A percentile compares a stretch with the other conserved stretches of the same genome.
These are phyloP conservation scores for Magallana gigas DNA, from an alignment of 1,140 invertebrate species.

Conservation along the genomic window DNA sequence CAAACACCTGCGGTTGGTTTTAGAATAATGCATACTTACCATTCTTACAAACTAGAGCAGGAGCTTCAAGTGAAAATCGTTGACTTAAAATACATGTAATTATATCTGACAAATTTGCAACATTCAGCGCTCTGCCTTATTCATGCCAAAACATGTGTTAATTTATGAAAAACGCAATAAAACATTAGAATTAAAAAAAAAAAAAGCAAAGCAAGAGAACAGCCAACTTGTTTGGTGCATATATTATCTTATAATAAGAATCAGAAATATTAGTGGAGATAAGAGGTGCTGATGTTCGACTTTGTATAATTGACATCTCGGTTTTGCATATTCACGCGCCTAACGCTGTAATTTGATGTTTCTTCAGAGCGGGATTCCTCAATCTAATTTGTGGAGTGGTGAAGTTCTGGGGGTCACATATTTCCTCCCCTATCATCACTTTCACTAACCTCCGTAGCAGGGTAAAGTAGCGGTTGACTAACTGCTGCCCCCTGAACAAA, in stretches of 20 bases:
- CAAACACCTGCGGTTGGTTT: no score
- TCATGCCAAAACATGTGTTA: no score
- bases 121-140: no score
- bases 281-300: slow-evolving; percentile 11
- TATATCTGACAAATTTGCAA: no score
- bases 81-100: no score
- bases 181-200: no score
- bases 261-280: not conserved
- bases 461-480: slow-evolving; percentile 13
- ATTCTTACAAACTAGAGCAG: no score
- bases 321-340: slow-evolving; percentile 24
- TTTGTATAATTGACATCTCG: slow-evolving; percentile 21
- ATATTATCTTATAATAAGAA: slow-evolving; percentile 12
- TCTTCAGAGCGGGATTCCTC: not conserved
- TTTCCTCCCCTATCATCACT: slow-evolving; percentile 22
- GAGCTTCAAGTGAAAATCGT: no score
- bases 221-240: not conserved
- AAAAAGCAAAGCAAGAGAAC: not conserved
- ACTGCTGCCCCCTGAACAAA: not conserved
- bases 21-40: no score
- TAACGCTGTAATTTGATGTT: slow-evolving; percentile 11
- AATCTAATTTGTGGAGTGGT: slow-evolving; percentile 30
- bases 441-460: not conserved
- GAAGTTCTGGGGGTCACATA: not conserved
- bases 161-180: no score